These are phyloP conservation scores for Lutraria lutraria DNA, from an alignment of 2,888 invertebrate genomes.

Conservation along the genomic window DNA sequence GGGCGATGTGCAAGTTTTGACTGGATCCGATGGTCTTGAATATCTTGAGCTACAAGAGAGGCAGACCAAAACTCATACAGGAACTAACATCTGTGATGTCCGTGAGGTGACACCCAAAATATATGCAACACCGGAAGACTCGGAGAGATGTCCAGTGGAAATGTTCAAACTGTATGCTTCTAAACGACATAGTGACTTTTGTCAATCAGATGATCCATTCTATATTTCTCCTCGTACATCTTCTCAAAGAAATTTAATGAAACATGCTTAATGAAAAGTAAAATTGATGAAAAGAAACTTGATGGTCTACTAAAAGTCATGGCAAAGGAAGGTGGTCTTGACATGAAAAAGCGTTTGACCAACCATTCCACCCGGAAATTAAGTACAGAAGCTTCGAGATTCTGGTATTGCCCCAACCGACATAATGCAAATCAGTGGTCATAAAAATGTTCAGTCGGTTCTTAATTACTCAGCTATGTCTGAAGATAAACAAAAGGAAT, in stretches of 20 bases:
- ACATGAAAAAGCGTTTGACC: constrained; percentile 40
- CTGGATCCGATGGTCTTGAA: constrained; percentile 34
- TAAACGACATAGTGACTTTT: constrained; percentile 45
- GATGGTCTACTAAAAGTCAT: constrained; percentile 47
- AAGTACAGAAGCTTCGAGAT: constrained; percentile 46
- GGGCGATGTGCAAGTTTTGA: constrained; percentile 52
- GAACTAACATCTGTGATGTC: constrained; percentile 39
- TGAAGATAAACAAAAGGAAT: constrained; percentile 56
- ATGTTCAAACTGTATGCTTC: constrained; percentile 45
- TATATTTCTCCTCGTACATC: constrained; percentile 43
- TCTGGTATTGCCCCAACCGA: constrained; percentile 53
- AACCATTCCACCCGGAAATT: constrained; percentile 50
- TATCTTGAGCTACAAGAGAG: constrained; percentile 49
- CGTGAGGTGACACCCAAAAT: constrained; percentile 46
- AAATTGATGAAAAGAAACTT: constrained; percentile 47
- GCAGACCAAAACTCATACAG: constrained; percentile 54
- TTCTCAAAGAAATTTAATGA: neutral
- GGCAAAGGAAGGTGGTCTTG: constrained; percentile 47
- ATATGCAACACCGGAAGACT: constrained; percentile 32
- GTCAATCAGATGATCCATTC: constrained; percentile 46
- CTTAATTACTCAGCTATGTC: constrained; percentile 51
- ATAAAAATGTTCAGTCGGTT: constrained; percentile 59
- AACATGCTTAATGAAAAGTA: constrained; percentile 47
- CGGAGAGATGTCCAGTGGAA: constrained; percentile 46
- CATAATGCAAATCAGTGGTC: constrained; percentile 61